These are phyloP conservation scores for Perognathus longimembris DNA, from an alignment of 2,113 vertebrate genomes.

Conservation along the genomic window DNA sequence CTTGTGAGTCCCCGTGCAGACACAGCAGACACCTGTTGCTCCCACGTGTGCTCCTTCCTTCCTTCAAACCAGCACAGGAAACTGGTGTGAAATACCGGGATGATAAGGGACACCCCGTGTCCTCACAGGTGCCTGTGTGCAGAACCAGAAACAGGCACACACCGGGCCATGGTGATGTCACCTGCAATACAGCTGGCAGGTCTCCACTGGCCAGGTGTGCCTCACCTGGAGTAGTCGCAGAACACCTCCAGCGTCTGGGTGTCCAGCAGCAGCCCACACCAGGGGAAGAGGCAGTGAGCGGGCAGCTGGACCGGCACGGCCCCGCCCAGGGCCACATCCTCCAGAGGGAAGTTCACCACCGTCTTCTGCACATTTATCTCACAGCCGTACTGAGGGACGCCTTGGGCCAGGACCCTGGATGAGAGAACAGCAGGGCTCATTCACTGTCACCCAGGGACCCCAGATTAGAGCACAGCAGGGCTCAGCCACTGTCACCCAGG, in stretches of 20 bases:
- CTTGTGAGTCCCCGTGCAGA: too few relatives aligned
- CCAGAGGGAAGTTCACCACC: slow-evolving; percentile 91
- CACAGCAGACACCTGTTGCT: accelerated
- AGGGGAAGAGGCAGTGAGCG: slow-evolving; percentile 88
- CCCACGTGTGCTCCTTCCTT: accelerated
- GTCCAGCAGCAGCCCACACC: slow-evolving; percentile 95
- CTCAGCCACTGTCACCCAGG: too few relatives aligned
- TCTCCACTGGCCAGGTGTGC: background rate
- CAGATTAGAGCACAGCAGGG: too few relatives aligned
- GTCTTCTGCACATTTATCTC: slow-evolving; percentile 92
- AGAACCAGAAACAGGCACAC: background rate
- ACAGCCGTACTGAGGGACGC: slow-evolving; percentile 94
- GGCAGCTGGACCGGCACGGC: slow-evolving; percentile 85
- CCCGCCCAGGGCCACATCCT: slow-evolving; percentile 43
- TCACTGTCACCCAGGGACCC: background rate
- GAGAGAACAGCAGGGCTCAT: too few relatives aligned
- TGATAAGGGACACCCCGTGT: background rate
- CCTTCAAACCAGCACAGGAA: accelerated
- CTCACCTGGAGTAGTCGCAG: slow-evolving; percentile 93
- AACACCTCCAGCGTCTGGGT: slow-evolving; percentile 89
- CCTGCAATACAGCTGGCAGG: too few relatives aligned
- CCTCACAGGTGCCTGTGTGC: accelerated
- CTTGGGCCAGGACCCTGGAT: slow-evolving; percentile 89
- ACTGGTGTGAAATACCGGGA: too few relatives aligned
- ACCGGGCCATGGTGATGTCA: too few relatives aligned